Evolutionary conservation across 2,888 invertebrate genomes (phyloP).

Genomic region (Agrilus mali): DNA sequence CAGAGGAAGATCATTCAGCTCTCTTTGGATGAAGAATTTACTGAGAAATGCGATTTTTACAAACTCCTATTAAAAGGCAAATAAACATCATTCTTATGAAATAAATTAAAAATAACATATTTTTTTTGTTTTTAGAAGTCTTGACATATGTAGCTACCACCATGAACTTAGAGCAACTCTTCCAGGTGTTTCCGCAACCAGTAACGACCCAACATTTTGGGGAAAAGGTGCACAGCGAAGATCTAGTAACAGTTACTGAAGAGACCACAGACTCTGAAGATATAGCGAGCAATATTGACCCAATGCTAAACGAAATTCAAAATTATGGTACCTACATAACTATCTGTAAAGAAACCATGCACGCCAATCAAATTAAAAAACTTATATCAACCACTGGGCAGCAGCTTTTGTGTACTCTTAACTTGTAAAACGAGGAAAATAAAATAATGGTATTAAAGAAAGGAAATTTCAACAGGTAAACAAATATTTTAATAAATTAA

Average conservation of each 20-base stretch:
- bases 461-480: too few species aligned
- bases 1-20: slow-evolving; percentile 31
- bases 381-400: slow-evolving; percentile 48
- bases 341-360: slow-evolving; percentile 43
- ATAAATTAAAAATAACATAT: slow-evolving; percentile 4
- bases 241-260: background rate
- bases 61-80: slow-evolving; percentile 31
- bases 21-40: slow-evolving; percentile 23
- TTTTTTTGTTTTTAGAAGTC: slow-evolving; percentile 27
- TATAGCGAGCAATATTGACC: slow-evolving; percentile 17
- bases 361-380: slow-evolving; percentile 46
- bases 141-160: slow-evolving; percentile 34
- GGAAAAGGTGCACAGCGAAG: background rate
- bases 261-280: slow-evolving; percentile 5
- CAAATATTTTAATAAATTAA: too few species aligned
- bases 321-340: slow-evolving; percentile 35
- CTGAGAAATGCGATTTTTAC: slow-evolving; percentile 28
- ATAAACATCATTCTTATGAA: background rate
- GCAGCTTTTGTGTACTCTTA: slow-evolving; percentile 36
- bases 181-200: slow-evolving; percentile 33
- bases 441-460: background rate
- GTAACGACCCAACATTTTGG: slow-evolving; percentile 5
- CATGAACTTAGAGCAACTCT: slow-evolving; percentile 32
- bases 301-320: slow-evolving; percentile 30
- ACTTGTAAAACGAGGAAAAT: slow-evolving; percentile 23